phyloP scores from a whole-genome alignment of 2,888 invertebrate genomes.

The Lysandra bellargus region DNA sequence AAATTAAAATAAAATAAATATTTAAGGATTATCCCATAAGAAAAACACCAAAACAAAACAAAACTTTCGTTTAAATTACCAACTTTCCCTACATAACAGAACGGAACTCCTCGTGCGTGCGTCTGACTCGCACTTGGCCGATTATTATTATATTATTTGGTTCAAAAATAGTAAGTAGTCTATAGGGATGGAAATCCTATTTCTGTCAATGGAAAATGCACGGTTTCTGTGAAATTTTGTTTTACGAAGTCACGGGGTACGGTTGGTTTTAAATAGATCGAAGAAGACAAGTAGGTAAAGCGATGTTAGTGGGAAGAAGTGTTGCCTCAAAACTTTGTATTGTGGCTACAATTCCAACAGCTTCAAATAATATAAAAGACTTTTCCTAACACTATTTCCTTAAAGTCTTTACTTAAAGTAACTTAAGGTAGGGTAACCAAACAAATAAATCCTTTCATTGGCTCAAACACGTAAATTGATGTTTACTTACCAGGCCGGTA shows the following conservation, averaged over 20 bases:
- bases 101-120: too few species aligned
- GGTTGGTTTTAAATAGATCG: neutral
- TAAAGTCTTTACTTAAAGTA: constrained; percentile 33
- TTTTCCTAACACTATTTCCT: constrained; percentile 31
- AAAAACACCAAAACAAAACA: too few species aligned
- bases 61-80: too few species aligned
- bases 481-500: too few species aligned
- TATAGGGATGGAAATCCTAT: too few species aligned
- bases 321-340: neutral
- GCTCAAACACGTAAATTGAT: too few species aligned
- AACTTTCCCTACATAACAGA: too few species aligned
- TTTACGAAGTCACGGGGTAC: neutral
- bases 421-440: constrained; percentile 27
- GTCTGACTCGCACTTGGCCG: too few species aligned
- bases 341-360: constrained; percentile 19
- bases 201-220: neutral
- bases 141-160: too few species aligned
- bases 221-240: neutral
- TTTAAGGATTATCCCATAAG: too few species aligned
- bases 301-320: neutral
- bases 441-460: neutral
- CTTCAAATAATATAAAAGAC: constrained; percentile 30
- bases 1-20: too few species aligned
- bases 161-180: too few species aligned
- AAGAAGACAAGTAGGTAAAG: neutral